Base-by-base conservation (phyloP, 2,797 vertebrate genomes). In the Moxostoma hubbsi region DNA sequence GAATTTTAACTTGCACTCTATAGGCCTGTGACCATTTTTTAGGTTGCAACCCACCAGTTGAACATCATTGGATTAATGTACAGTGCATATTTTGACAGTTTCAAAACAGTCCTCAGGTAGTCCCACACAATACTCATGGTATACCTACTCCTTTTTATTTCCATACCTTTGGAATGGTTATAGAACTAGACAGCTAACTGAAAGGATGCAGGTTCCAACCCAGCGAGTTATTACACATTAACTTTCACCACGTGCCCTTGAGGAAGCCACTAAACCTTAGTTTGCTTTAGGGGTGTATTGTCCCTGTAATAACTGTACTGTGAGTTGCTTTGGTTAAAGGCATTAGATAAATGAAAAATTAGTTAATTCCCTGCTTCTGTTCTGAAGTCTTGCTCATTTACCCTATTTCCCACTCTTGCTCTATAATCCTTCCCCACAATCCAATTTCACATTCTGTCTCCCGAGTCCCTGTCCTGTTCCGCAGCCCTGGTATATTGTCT, bases 331-430 rank as follows among this genome's bases (percentile, higher is more conserved):
- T 45, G 58, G 47, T 62, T 50, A 70, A 77, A 69, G 62, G 66
- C 36, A 70, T 77, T 69, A 69, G 16, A 18, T 43, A 51, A 68
- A 69, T 63, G 67, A 78, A 54, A 62, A 71, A 78, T 70, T 47
- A 47, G 58, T 59, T 54, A 43, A 2, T 5, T 59, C 12, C 15
- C 57, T 50, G 16, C 5, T 12, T 7, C 18, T 55, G 24, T 36
- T 46, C n/a, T 36, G 36, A 36, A 36, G 4, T 36, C 9, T n/a
- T 62, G n/a, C 75, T 69, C 55, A 62, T 77, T 77, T 70, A 24
- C 36, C 15, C 24, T 62, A 62, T 78, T 36, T 63, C 57, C 53
- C 76, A 63, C 24, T 62, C 49, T 36, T 1, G 36, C 62, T 70
- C n/a, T 11, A 18, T 70, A 53, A 62, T 78, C 24, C 11, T 62